These are phyloP conservation scores for Drosophila atroscutellata DNA, from an alignment of 2,888 invertebrate species.

Conservation along the genomic window DNA sequence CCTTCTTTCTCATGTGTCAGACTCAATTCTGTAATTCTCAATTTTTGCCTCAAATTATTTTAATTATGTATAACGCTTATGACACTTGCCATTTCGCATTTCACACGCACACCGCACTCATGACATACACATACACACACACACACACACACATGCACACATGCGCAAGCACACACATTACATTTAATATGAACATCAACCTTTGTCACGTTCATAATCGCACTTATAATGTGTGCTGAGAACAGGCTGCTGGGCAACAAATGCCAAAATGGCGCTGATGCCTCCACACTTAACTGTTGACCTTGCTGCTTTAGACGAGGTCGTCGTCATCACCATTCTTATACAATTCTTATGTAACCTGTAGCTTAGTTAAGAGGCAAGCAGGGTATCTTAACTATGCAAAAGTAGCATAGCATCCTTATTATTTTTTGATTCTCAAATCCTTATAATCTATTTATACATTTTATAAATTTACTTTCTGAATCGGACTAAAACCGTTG, in stretches of 20 bases:
- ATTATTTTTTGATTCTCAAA: not conserved
- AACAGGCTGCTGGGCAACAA: constrained; percentile 42
- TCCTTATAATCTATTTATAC: not conserved
- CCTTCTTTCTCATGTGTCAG: constrained; percentile 37
- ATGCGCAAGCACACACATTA: not conserved
- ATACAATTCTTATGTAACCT: not conserved
- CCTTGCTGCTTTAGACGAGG: constrained; percentile 63
- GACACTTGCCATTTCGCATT: constrained; percentile 62
- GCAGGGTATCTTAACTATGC: not conserved
- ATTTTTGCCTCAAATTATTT: constrained; percentile 66
- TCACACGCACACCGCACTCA: constrained; percentile 33
- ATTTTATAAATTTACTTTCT: no score
- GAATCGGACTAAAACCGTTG: no score
- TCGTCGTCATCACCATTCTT: constrained; percentile 35
- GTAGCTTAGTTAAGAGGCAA: not conserved
- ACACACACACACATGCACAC: constrained; percentile 15
- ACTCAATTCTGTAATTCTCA: constrained; percentile 54
- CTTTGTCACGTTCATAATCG: constrained; percentile 60
- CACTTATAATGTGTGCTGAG: constrained; percentile 69
- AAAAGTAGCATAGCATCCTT: not conserved
- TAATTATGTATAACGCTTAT: constrained; percentile 72
- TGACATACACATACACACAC: constrained; percentile 11
- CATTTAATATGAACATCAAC: constrained; percentile 6
- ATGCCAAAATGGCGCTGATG: constrained; percentile 30
- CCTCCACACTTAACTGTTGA: constrained; percentile 51